Conservation (phyloP, 2,113 vertebrate species). For the Nothoprocta pentlandii region DNA sequence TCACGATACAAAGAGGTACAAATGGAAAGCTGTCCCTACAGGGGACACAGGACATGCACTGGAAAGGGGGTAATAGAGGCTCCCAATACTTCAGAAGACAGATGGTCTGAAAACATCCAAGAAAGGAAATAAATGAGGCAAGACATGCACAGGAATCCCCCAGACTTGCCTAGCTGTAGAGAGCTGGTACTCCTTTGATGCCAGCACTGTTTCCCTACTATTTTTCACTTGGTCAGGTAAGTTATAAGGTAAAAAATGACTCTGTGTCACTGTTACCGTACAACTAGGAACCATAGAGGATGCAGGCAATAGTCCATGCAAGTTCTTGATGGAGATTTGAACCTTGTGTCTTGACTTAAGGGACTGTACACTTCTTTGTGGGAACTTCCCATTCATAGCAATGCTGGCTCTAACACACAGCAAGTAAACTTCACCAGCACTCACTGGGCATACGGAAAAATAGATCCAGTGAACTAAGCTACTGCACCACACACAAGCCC, state of each 20-base stretch:
- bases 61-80: not conserved
- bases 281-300: not conserved
- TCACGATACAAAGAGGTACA: not conserved
- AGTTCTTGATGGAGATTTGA: not conserved
- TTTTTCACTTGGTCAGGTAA: not conserved
- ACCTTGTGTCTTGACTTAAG: not conserved
- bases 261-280: not conserved
- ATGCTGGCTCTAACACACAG: not conserved
- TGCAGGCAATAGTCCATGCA: not conserved
- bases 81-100: not conserved
- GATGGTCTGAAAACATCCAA: not conserved
- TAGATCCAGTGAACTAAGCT: not conserved
- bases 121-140: not conserved
- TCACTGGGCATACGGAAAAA: fast-evolving
- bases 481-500: constrained; percentile 16
- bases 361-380: not conserved
- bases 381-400: not conserved
- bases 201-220: not conserved
- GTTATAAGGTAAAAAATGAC: not conserved
- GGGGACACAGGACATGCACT: not conserved
- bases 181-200: not conserved
- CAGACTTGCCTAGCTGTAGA: not conserved
- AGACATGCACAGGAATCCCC: not conserved
- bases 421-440: not conserved
- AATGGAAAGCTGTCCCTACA: not conserved